Conservation (phyloP, 2,113 vertebrate genomes). For the Hyla sarda region DNA sequence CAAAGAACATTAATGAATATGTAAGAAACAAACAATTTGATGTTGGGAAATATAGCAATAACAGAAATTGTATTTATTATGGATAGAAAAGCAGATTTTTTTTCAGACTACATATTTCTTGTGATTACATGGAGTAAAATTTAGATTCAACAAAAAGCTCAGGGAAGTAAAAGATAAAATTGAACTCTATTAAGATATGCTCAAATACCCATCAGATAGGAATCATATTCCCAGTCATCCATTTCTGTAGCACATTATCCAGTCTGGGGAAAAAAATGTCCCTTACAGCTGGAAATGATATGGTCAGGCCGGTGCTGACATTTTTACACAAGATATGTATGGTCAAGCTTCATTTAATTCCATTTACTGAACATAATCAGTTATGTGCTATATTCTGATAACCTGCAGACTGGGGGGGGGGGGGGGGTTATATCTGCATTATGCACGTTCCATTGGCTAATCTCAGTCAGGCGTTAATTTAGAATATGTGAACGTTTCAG, state of each 20-base stretch:
- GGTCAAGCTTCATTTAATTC: not conserved
- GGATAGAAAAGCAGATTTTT: not conserved
- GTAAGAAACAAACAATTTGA: not conserved
- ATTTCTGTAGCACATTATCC: conserved; percentile 23
- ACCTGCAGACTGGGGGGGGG: not conserved
- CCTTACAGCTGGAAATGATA: not conserved
- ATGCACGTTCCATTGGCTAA: not conserved
- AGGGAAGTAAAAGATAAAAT: conserved; percentile 35
- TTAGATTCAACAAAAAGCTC: conserved; percentile 22
- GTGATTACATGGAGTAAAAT: conserved; percentile 19
- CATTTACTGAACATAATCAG: not conserved
- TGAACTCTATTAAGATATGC: conserved; percentile 46
- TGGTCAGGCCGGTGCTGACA: not conserved
- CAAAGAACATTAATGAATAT: not conserved
- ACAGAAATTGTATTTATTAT: conserved; percentile 3
- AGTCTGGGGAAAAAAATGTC: not conserved
- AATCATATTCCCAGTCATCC: conserved; percentile 3
- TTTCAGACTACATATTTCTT: not conserved
- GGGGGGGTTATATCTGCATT: not conserved
- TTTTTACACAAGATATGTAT: not conserved
- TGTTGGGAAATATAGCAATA: conserved; percentile 11
- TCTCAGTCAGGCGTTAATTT: not conserved
- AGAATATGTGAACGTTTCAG: not conserved
- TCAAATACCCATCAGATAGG: conserved; percentile 26
- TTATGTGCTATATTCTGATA: not conserved